A percentile compares a stretch with the other conserved stretches of the same genome.
phyloP scores from a whole-genome alignment of 2,113 vertebrate species.

The Psittacus erithacus region DNA sequence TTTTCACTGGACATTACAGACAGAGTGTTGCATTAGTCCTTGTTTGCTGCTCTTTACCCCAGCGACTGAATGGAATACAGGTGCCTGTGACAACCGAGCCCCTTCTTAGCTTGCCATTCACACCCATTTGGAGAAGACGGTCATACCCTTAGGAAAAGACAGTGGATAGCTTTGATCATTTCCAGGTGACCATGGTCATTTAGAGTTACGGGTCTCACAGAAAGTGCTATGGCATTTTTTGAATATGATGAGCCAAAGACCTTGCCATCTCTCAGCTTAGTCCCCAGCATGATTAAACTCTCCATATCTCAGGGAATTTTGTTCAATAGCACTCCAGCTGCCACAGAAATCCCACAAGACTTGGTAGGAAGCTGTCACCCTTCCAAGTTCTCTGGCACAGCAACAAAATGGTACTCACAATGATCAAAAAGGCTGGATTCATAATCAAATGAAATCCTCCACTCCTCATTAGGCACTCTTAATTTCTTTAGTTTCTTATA shows the following conservation, averaged over 20 bases:
- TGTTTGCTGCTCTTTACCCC: neutral
- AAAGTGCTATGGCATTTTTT: neutral
- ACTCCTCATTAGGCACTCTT: neutral
- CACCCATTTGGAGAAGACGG: neutral
- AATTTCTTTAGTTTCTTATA: conserved; percentile 11
- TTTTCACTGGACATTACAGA: neutral
- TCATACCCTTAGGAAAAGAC: neutral
- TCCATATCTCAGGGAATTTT: neutral
- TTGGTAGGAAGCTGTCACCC: neutral
- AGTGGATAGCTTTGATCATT: neutral
- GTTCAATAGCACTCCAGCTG: neutral
- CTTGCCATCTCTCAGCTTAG: neutral
- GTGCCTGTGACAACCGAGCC: neutral
- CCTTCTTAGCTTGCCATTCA: neutral
- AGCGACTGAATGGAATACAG: neutral
- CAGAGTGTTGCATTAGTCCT: neutral
- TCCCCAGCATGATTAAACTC: neutral
- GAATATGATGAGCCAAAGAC: neutral
- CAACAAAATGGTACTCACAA: neutral
- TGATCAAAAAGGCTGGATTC: neutral
- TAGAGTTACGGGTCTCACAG: neutral
- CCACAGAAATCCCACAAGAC: neutral
- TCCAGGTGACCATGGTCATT: neutral
- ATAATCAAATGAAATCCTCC: neutral
- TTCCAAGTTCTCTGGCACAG: neutral